These are phyloP conservation scores for Lasius fuliginosus DNA, from an alignment of 2,888 invertebrate genomes.

Conservation along the genomic window DNA sequence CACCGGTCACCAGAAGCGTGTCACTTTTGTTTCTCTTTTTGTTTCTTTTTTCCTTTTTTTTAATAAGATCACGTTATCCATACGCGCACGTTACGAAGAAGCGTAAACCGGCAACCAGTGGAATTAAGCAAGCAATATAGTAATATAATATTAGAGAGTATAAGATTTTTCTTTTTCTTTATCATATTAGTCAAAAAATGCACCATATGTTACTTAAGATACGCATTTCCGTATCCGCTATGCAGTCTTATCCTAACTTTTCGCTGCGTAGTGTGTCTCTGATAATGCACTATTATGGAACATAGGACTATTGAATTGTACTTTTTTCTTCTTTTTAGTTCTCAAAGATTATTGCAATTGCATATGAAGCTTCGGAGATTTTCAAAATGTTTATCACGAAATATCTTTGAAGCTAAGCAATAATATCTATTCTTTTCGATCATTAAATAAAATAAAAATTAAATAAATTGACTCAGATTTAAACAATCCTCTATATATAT, in stretches of 20 bases:
- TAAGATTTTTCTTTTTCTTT: conserved; percentile 63
- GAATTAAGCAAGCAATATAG: conserved; percentile 78
- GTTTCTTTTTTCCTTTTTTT: conserved; percentile 10
- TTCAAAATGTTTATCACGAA: background rate
- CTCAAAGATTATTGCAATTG: conserved; percentile 29
- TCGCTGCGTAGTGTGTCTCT: conserved; percentile 67
- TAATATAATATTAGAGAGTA: conserved; percentile 74
- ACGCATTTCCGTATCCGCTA: conserved; percentile 78
- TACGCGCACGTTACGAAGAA: conserved; percentile 73
- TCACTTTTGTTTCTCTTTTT: conserved; percentile 34
- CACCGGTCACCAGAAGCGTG: conserved; percentile 74
- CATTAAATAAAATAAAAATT: conserved; percentile 24
- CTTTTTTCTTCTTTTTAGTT: conserved; percentile 22
- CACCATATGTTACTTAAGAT: conserved; percentile 81
- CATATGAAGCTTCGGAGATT: conserved; percentile 28
- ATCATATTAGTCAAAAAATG: conserved; percentile 79
- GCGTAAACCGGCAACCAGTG: conserved; percentile 75
- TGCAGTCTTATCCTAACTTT: conserved; percentile 81
- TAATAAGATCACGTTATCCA: conserved; percentile 72
- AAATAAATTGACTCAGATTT: conserved; percentile 5
- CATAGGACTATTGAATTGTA: conserved; percentile 52
- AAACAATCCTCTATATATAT: background rate
- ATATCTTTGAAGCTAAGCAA: conserved; percentile 15
- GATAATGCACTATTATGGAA: conserved; percentile 35
- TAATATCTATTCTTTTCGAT: background rate